Evolutionary conservation across 1,140 invertebrate genomes (phyloP), one percentile per base, ranked within the genome.

Genomic region (Chlorops oryzae): DNA sequence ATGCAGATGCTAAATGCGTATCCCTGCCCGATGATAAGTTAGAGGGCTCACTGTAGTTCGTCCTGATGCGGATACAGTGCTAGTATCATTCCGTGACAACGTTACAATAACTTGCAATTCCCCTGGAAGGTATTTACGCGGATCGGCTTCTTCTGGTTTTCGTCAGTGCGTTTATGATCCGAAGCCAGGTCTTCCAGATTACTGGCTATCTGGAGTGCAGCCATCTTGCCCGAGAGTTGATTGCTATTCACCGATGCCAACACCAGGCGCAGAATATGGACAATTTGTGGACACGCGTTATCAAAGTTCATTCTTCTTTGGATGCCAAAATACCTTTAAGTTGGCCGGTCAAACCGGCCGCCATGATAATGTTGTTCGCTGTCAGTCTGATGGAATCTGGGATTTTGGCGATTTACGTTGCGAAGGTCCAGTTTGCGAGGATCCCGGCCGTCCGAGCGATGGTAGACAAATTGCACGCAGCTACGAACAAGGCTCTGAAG

Each of bases 131-230:
- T 82, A 85, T 35, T 69, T 93, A 6, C 75, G 88, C 48, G 84
- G 86, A 56, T 92, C 90, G 12, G 81, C 86, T 3, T 86, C 89
- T 9, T 82, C 91, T 2, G 75, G 77, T 10, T 93, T 95, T 70
- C 81, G 94, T 49, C 92, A 97, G 69, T 97, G 94, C 74, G 92
- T 95, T 20, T 97, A 94, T 66, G 91, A 96, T 78, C 92, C 93
- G 0, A 90, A 90, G 74, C 83, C 83, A 22, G 90, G 89, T 62
- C 77, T 88, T 46, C 87, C 88, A 3, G 86, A 92, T 59, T 96
- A 96, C 63, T 96, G 92, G 92, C 72, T 97, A 0, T 91, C 91
- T 38, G 92, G 92, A 28, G 75, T 81, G 20, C 77, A 83, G 57
- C 92, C 93, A 3, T 81, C 84, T 34, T 97, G 93, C 70, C 88